Evolutionary conservation across 2,797 vertebrate genomes (phyloP), one percentile per base, ranked within the genome.

Genomic region (Malacoctenus gilli): DNA sequence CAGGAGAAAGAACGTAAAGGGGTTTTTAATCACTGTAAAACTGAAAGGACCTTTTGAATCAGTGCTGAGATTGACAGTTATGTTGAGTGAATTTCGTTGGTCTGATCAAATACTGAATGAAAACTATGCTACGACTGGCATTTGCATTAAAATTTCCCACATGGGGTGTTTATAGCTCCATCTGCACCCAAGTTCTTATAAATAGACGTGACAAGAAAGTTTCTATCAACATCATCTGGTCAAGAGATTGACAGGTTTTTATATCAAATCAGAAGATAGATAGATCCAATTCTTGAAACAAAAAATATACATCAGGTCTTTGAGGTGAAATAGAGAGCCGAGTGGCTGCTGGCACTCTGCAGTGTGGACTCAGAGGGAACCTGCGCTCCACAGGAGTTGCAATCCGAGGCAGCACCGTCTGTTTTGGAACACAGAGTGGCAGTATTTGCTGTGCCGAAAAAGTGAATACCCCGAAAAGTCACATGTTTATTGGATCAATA

Each of bases 401-500:
- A 62, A 20, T 65, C 52, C 60, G 40, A 68, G 57, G 73, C 76
- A 84, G 89, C 84, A 88, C 80, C 64, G 12, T 84, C 87, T 65
- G 59, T 43, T 75, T 86, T 71, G 77, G 59, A 81, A 90, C 91
- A 89, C 90, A 87, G 71, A 86, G 90, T 87, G 90, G 90, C 90
- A 91, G 89, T 90, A 86, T 91, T 91, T 83, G 72, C 90, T 91
- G 72, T 82, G 47, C 49, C 71, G 76, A 85, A 70, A n/a, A 84
- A 85, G 46, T 30, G 46, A 71, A 68, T 53, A 35, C 31, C 19
- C 41, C 39, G 53, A 38, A 25, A 1, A 14, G 62, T 57, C 14
- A 51, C 55, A 53, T 59, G 47, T 70, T 73, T 36, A 53, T 54
- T 72, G 56, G 76, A 77, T 81, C 77, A 52, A 81, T 81, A 73